phyloP scores from a whole-genome alignment of 2,888 invertebrate species.

The Eupsilia transversa region DNA sequence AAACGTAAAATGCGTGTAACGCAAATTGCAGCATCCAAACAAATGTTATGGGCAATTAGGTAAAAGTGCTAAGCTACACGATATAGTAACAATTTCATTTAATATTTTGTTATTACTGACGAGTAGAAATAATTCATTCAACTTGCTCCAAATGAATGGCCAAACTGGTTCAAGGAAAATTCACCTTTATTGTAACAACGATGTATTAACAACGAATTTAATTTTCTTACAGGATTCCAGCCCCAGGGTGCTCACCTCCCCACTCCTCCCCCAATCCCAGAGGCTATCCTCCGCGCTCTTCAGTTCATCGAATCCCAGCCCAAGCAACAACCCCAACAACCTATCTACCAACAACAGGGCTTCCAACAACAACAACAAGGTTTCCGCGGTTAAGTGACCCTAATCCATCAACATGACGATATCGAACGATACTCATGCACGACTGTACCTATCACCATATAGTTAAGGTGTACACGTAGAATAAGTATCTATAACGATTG shows the following conservation, averaged over 20 bases:
- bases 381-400: slow-evolving; percentile 80
- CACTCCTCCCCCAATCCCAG: slow-evolving; percentile 92
- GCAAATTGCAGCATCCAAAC: slow-evolving; percentile 20
- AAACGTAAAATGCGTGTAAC: slow-evolving; percentile 29
- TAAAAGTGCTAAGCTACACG: slow-evolving; percentile 4
- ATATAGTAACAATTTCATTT: slow-evolving; percentile 16
- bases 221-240: slow-evolving; percentile 89
- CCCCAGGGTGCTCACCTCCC: slow-evolving; percentile 91
- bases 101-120: not conserved
- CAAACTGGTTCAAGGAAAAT: not conserved
- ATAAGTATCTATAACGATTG: slow-evolving; percentile 75
- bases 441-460: slow-evolving; percentile 68
- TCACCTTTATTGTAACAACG: not conserved
- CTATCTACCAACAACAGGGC: slow-evolving; percentile 56
- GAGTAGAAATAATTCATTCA: slow-evolving; percentile 6
- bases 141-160: not conserved
- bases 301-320: slow-evolving; percentile 79
- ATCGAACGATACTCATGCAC: slow-evolving; percentile 65
- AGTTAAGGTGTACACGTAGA: slow-evolving; percentile 69
- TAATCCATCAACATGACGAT: slow-evolving; percentile 30
- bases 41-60: slow-evolving; percentile 27
- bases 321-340: slow-evolving; percentile 75
- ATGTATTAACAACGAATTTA: slow-evolving; percentile 7
- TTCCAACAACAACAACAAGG: slow-evolving; percentile 67
- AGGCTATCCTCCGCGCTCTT: slow-evolving; percentile 89